Evolutionary conservation across 2,113 vertebrate species (phyloP).

Genomic region (Oncorhynchus nerka): DNA sequence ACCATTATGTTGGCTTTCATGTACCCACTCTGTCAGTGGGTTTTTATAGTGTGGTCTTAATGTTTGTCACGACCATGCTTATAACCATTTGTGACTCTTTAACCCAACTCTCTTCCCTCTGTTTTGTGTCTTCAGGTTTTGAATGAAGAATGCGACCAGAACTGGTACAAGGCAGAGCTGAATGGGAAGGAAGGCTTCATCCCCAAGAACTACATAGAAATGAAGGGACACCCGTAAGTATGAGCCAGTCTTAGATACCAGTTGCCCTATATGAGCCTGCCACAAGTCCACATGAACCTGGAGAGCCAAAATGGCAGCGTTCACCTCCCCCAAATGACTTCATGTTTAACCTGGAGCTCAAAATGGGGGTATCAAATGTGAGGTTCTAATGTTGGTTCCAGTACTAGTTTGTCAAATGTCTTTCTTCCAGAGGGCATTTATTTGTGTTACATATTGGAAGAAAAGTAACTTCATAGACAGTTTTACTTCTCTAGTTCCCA

Average conservation of each 20-base stretch:
- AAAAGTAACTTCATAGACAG: background rate
- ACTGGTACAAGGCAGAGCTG: slow-evolving; percentile 90
- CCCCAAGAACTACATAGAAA: slow-evolving; percentile 91
- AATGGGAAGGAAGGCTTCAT: slow-evolving; percentile 89
- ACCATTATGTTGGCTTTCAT: background rate
- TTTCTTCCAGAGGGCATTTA: background rate
- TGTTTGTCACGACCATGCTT: too few relatives aligned
- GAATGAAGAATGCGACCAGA: slow-evolving; percentile 89
- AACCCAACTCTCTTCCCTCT: background rate
- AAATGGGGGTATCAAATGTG: too few relatives aligned
- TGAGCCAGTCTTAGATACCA: too few relatives aligned
- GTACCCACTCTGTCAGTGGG: background rate
- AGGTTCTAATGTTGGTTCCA: too few relatives aligned
- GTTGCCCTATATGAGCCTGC: background rate
- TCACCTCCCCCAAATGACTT: background rate
- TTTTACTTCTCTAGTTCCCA: background rate
- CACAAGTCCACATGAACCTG: background rate
- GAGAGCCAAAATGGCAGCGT: background rate
- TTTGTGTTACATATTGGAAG: background rate
- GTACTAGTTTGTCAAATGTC: too few relatives aligned
- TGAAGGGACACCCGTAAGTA: slow-evolving; percentile 88
- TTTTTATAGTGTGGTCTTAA: too few relatives aligned
- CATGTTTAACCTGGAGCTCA: background rate
- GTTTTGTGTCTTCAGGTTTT: slow-evolving; percentile 74
- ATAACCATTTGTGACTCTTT: background rate